Evolutionary conservation across 1,140 invertebrate species (phyloP).

Genomic region (Heterodera schachtii): DNA sequence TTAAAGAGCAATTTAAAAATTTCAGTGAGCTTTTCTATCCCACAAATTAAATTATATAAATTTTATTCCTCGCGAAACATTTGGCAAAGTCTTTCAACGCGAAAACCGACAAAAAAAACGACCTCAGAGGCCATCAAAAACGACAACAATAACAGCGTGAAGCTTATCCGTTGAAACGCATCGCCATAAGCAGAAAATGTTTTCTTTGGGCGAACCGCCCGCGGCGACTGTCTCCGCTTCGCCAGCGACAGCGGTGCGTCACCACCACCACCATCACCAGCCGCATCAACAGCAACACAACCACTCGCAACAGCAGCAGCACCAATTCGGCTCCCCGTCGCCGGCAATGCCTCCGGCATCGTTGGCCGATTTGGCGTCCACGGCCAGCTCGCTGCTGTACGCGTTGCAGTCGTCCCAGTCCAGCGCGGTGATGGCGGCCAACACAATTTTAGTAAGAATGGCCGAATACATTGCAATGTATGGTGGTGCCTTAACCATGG

Average conservation of each 20-base stretch:
- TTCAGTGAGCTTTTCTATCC: background rate
- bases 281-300: background rate
- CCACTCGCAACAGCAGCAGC: background rate
- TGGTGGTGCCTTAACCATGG: too few species aligned
- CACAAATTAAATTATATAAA: background rate
- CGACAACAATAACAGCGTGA: background rate
- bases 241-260: background rate
- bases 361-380: constrained; percentile 25
- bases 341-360: constrained; percentile 15
- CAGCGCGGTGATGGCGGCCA: constrained; percentile 25
- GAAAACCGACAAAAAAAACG: background rate
- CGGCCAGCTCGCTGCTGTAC: constrained; percentile 16
- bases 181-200: background rate
- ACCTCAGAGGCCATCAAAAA: background rate
- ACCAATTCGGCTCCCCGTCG: background rate
- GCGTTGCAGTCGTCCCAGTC: constrained; percentile 27
- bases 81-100: background rate
- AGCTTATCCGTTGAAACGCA: background rate
- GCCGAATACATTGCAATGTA: too few species aligned
- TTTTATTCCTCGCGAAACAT: background rate
- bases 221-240: background rate
- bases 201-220: background rate
- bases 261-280: background rate
- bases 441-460: constrained; percentile 24
- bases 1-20: background rate